Base-by-base conservation (phyloP, 2,797 vertebrate species). In the Leptoclinus maculatus region DNA sequence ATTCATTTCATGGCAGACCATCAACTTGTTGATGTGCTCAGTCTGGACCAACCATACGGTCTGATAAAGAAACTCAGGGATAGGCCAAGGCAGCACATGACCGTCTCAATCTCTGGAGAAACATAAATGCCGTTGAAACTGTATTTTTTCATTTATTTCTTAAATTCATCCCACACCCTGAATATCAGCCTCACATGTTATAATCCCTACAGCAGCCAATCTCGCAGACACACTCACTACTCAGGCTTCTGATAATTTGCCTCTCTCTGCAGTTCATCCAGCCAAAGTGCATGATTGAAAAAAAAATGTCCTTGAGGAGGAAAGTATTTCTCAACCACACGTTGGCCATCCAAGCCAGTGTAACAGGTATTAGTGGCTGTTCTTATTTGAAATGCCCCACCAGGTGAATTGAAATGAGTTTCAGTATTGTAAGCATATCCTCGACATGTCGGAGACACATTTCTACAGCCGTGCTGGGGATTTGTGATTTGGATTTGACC, bases 181-280 rank as follows among this genome's bases (percentile, higher is more conserved):
- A 72, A 64, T 69, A 80, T 88, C 80, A 79, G 76, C 81, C 63
- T 82, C 72, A 66, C 77, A 75, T 66, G 71, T 80, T 74, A 25
- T 89, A 90, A 92, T 90, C 84, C 88, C 73, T 71, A 80, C 84
- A 83, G 90, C 83, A 83, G 82, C 75, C 71, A 87, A 88, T 87
- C 83, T 90, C 64, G 19, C 79, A 78, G 56, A 81, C 78, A 81
- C 75, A 82, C 85, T 86, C 86, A 60, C 62, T 7, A 8, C 71
- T 73, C 69, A 71, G 78, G 32, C 74, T 57, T 79, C 83, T 89
- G 87, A 90, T 92, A 83, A 87, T 89, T 87, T 83, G 75, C 71
- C 74, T 86, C 56, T 78, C 51, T 78, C 36, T 87, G 80, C 76
- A 82, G 64, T 70, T 78, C 71, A 83, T 82, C 65, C 83, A 86